phyloP scores from a whole-genome alignment of 2,888 invertebrate genomes.

The Patella caerulea region DNA sequence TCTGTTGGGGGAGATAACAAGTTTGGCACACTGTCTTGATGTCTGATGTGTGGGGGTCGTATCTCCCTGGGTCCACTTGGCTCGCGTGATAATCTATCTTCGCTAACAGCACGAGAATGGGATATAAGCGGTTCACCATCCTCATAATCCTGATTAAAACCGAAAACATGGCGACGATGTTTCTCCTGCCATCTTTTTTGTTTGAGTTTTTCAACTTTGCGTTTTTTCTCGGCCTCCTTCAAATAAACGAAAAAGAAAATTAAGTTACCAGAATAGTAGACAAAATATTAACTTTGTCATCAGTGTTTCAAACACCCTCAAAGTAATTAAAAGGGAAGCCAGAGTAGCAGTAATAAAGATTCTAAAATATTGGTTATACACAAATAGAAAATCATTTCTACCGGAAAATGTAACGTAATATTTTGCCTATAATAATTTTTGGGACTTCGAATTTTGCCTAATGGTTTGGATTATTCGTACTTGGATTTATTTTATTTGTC shows the following conservation, averaged over 20 bases:
- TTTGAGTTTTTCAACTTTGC: conserved; percentile 62
- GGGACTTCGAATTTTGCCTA: too few relatives aligned
- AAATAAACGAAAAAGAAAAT: conserved; percentile 19
- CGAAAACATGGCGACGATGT: conserved; percentile 60
- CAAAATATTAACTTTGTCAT: too few relatives aligned
- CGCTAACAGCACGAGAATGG: conserved; percentile 36
- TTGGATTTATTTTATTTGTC: too few relatives aligned
- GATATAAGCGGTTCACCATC: conserved; percentile 48
- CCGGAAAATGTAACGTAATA: too few relatives aligned
- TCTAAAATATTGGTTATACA: too few relatives aligned
- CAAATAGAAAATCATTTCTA: too few relatives aligned
- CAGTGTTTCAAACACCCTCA: too few relatives aligned
- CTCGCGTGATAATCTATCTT: conserved; percentile 26
- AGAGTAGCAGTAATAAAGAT: too few relatives aligned
- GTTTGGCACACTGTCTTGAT: conserved; percentile 2
- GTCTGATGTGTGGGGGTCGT: neutral
- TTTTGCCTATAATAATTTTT: too few relatives aligned
- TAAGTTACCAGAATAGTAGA: neutral
- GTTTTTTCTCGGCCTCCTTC: conserved; percentile 64
- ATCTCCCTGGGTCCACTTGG: conserved; percentile 18
- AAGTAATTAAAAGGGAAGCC: too few relatives aligned
- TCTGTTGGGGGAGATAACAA: conserved; percentile 17
- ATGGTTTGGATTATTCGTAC: too few relatives aligned
- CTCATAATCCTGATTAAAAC: conserved; percentile 48
- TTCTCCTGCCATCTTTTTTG: conserved; percentile 66